These are phyloP conservation scores for Lophius americanus DNA, from an alignment of 2,797 vertebrate species.

Conservation along the genomic window DNA sequence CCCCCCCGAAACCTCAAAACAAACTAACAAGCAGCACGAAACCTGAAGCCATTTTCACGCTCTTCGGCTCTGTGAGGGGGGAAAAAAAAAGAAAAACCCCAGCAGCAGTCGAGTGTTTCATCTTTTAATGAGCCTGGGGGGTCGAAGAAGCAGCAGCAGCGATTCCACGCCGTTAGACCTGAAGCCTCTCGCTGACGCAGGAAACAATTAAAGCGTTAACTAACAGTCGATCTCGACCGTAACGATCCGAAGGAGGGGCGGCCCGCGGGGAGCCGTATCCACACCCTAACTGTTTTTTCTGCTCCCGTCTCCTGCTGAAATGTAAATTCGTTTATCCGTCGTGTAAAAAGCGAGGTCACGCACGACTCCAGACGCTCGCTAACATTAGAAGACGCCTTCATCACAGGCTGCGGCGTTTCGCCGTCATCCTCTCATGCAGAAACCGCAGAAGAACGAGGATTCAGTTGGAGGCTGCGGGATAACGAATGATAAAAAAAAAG, in stretches of 20 bases:
- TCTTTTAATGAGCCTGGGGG: slow-evolving; percentile 45
- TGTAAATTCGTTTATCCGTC: not conserved
- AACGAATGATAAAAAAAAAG: too few relatives aligned
- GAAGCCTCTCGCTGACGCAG: not conserved
- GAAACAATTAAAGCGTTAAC: slow-evolving; percentile 34
- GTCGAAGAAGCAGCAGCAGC: slow-evolving; percentile 5
- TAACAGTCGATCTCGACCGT: slow-evolving; percentile 6
- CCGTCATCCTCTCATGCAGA: not conserved
- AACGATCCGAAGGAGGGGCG: not conserved
- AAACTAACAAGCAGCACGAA: slow-evolving; percentile 58
- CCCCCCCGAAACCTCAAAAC: slow-evolving; percentile 59
- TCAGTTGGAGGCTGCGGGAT: slow-evolving; percentile 1
- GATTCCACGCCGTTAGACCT: slow-evolving; percentile 26
- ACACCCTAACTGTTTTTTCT: not conserved
- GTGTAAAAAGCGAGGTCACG: not conserved
- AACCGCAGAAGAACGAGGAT: slow-evolving; percentile 37
- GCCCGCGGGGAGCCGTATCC: not conserved
- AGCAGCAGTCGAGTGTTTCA: slow-evolving; percentile 16
- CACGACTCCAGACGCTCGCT: not conserved
- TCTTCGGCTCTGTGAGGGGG: slow-evolving; percentile 15
- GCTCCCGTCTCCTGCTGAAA: not conserved
- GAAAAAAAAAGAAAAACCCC: not conserved
- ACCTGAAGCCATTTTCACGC: slow-evolving; percentile 13
- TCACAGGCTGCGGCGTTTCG: slow-evolving; percentile 5
- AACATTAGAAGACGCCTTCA: not conserved